Base-by-base conservation (phyloP, 2,888 invertebrate genomes). In the Ellobium chinense region DNA sequence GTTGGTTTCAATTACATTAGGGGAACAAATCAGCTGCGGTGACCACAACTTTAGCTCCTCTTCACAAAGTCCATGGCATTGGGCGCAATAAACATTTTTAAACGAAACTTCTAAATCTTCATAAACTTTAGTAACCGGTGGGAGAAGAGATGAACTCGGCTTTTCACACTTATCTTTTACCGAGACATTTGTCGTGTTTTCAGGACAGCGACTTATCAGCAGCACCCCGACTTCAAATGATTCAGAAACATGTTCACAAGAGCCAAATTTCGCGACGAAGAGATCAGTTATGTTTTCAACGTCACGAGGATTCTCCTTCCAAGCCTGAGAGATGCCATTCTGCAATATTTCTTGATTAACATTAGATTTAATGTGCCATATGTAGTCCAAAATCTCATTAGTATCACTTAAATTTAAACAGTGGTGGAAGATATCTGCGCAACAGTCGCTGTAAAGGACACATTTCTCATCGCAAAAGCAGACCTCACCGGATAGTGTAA, bases 391-490 rank as follows among this genome's bases (percentile, higher is more conserved):
- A 5, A 74, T 27, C 7, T 56, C 68, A 14, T 34, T 7, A 2
- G 7, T 14, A n/a, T 58, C 37, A 0, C 2, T 37, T n/a, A 7
- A n/a, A 2, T 14, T 21, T 24, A 77, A 68, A 18, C 77, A 77
- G 9, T 31, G 36, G 27, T 56, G 36, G n/a, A 77, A 68, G 7
- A 58, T 36, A 56, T 77, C 68, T 0, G 46, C 14, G 24, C 77
- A 77, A 27, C 77, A 77, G 24, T 77, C 77, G 0, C 77, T 68
- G n/a, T 37, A 77, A 3, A 66, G 1, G 7, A 77, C 58, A 77
- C 77, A 77, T 0, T 9, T 1, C 7, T 54, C 29, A n/a, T 77
- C 68, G 58, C 77, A 77, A 21, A 29, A 66, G 37, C 77, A 77
- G n/a, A n/a, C n/a, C n/a, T n/a, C n/a, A n/a, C n/a, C n/a, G n/a